phyloP scores from a whole-genome alignment of 2,113 vertebrate species.

The Paraplagusia blochii region DNA sequence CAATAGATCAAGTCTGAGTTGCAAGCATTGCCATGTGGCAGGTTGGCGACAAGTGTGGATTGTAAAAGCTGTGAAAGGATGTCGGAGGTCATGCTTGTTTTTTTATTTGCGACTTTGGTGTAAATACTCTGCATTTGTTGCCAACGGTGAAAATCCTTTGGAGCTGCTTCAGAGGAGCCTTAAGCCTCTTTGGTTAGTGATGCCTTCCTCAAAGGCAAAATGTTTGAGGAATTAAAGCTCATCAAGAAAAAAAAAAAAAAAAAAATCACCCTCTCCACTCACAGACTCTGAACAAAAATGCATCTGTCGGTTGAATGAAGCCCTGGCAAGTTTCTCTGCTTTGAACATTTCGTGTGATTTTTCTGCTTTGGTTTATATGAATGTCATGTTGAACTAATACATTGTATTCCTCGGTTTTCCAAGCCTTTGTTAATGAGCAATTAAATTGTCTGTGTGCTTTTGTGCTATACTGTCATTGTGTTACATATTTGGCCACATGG shows the following conservation, averaged over 20 bases:
- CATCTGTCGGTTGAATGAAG: constrained; percentile 39
- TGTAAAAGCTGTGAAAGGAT: constrained; percentile 59
- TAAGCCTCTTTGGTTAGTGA: constrained; percentile 75
- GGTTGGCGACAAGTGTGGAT: constrained; percentile 69
- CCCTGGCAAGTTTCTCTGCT: constrained; percentile 12
- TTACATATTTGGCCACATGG: constrained; percentile 17
- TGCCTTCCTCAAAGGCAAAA: constrained; percentile 63
- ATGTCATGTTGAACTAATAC: too few species aligned
- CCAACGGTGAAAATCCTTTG: constrained; percentile 73
- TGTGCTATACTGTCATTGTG: not conserved
- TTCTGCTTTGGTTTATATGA: not conserved
- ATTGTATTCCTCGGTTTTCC: too few species aligned
- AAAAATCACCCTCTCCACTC: constrained; percentile 43
- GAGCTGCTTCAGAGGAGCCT: constrained; percentile 73
- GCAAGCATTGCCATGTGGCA: constrained; percentile 68
- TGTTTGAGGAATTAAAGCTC: constrained; percentile 57
- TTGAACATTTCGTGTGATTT: constrained; percentile 1
- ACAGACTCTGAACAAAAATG: constrained; percentile 38
- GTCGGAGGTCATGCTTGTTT: constrained; percentile 69
- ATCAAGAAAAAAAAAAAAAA: constrained; percentile 38
- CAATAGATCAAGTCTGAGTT: constrained; percentile 61
- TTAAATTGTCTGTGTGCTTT: too few species aligned
- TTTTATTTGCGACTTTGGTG: constrained; percentile 66
- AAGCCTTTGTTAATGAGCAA: too few species aligned
- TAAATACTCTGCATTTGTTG: constrained; percentile 73